These are phyloP conservation scores for Aepyceros melampus DNA, from an alignment of 2,113 vertebrate species.

Conservation along the genomic window DNA sequence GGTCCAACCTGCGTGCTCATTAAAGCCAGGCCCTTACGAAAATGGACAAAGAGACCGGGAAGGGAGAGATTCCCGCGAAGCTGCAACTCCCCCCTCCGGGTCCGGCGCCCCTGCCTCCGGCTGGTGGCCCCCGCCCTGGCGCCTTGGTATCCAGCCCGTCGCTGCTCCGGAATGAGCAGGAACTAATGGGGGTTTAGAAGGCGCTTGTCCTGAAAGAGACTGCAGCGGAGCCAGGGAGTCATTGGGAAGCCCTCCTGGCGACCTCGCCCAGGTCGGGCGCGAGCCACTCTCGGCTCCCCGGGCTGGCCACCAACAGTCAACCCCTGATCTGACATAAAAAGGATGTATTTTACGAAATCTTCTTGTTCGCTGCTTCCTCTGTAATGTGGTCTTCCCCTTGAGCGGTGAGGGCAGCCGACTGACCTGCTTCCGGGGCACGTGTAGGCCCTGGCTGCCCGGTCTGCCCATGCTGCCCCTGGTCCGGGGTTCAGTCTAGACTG, in stretches of 20 bases:
- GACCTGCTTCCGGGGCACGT: not conserved
- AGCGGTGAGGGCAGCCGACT: too few species aligned
- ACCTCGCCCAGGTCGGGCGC: not conserved
- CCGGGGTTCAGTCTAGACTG: not conserved
- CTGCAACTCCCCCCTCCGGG: not conserved
- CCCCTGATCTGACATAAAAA: not conserved
- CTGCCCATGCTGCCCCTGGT: not conserved
- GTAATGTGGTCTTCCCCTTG: not conserved
- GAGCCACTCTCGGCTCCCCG: not conserved
- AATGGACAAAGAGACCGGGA: not conserved
- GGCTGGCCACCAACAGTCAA: not conserved
- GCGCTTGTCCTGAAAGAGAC: not conserved
- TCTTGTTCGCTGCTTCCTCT: not conserved
- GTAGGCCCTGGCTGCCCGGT: not conserved
- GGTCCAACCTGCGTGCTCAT: fast-evolving
- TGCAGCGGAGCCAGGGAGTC: not conserved
- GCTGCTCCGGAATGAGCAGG: not conserved
- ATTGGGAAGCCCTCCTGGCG: not conserved
- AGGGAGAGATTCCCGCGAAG: not conserved
- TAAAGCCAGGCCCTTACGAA: not conserved
- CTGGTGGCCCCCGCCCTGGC: fast-evolving
- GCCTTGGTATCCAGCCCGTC: not conserved
- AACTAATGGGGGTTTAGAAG: not conserved
- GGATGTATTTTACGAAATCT: not conserved
- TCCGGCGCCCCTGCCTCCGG: not conserved